Base-by-base conservation (phyloP, 2,888 invertebrate genomes). In the Xylota segnis region DNA sequence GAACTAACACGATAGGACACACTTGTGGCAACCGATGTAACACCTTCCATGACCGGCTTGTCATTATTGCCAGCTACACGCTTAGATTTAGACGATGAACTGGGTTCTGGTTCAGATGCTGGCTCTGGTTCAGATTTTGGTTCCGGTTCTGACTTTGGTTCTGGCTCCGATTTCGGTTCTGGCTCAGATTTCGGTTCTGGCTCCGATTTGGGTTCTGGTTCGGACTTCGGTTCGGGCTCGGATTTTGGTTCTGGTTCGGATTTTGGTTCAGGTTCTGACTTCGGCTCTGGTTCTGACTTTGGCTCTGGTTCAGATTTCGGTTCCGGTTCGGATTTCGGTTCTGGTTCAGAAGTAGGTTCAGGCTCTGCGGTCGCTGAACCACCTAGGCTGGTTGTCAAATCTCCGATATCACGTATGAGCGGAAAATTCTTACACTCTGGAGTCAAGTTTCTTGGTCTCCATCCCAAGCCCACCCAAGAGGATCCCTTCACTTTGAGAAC, bases 381-480 rank as follows among this genome's bases (percentile, higher is more conserved):
- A 0, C 92, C 91, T 0, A 90, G 74, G 5, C 81, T 88, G 7
- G 90, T 90, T 0, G 88, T 90, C 50, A 89, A 83, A 75, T 90
- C 91, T 0, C 90, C 90, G 40, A 89, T 91, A 52, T 93, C 94
- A 9, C 92, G 93, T 34, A 96, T 93, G 0, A 95, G 93, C 0
- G 97, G 97, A 91, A 97, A 97, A 89, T 96, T 96, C 89, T 96
- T 96, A 90, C 97, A 97, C 68, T 94, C 94, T 18, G 96, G 95
- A 0, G 95, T 96, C 72, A 97, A 90, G 9, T 94, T 94, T 47
- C 93, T 94, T 0, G 98, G 98, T 72, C 98, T 94, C 98, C 98
- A 99, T n/a, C 99, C 99, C 5, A 99, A 88, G 6, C 96, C 95
- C 4, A 95, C 96, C 93, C 97, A 99, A 12, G 97, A 96, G 0